These are phyloP conservation scores for Tamias sibiricus DNA, from an alignment of 2,113 vertebrate genomes.

Conservation along the genomic window DNA sequence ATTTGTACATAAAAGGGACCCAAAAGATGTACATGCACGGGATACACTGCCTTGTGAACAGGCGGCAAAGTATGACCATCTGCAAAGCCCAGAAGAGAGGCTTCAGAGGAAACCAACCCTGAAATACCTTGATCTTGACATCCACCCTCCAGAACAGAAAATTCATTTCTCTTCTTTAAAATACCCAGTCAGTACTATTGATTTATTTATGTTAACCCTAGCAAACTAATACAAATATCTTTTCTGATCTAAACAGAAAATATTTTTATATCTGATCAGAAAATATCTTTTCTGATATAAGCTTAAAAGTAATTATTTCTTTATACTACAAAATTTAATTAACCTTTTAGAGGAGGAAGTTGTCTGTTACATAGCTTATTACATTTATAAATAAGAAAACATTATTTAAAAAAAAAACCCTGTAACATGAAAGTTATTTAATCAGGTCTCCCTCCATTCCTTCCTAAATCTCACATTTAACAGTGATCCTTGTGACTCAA, in stretches of 20 bases:
- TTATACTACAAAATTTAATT: background rate
- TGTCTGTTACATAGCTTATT: background rate
- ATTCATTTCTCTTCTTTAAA: background rate
- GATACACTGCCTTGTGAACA: background rate
- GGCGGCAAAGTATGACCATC: background rate
- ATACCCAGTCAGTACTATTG: background rate
- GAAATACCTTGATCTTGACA: background rate
- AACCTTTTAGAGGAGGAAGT: background rate
- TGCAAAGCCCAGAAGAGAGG: background rate
- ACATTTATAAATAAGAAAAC: background rate
- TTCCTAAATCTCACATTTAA: background rate
- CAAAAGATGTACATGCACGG: accelerated
- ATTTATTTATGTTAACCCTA: background rate
- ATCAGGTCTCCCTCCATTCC: background rate
- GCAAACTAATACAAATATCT: background rate
- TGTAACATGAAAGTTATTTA: background rate
- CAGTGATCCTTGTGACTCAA: background rate
- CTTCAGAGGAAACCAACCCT: background rate
- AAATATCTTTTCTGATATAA: background rate
- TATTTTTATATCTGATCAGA: background rate
- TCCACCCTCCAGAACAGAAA: background rate
- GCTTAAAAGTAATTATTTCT: background rate
- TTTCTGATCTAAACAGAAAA: background rate
- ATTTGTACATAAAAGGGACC: background rate
- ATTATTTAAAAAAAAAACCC: background rate